Conservation (phyloP, 2,888 invertebrate species). For the Linyphia triangularis region DNA sequence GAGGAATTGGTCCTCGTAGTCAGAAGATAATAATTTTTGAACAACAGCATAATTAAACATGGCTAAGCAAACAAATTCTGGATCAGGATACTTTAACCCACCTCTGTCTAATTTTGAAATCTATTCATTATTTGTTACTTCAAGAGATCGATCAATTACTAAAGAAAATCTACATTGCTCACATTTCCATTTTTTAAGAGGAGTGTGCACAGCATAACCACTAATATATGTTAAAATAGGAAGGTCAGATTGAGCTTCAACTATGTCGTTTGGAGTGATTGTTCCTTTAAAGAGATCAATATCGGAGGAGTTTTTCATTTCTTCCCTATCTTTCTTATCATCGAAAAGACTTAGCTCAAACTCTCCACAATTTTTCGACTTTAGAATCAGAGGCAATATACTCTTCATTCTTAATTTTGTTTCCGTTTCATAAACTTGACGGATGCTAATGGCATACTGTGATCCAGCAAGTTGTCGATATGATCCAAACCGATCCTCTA, state of each 20-base stretch:
- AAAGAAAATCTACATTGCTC: background rate
- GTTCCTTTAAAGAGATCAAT: background rate
- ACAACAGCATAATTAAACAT: conserved; percentile 2
- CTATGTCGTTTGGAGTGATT: background rate
- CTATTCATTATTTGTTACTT: background rate
- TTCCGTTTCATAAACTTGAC: conserved; percentile 19
- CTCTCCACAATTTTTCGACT: conserved; percentile 1
- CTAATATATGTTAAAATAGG: conserved; percentile 1
- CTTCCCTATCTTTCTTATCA: background rate
- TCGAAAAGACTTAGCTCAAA: background rate
- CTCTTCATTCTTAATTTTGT: background rate
- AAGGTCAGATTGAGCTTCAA: background rate
- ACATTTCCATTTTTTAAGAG: background rate
- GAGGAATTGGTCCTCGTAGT: conserved; percentile 7
- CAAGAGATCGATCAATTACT: background rate
- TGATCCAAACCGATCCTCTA: conserved; percentile 10
- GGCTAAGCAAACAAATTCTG: background rate
- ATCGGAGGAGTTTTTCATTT: background rate
- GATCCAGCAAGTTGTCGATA: conserved; percentile 11
- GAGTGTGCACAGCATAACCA: background rate
- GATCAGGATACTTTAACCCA: conserved; percentile 6
- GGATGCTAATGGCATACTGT: background rate
- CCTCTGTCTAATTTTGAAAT: background rate
- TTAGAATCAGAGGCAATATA: background rate
- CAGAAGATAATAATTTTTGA: conserved; percentile 2